phyloP scores from a whole-genome alignment of 2,888 invertebrate species.

The Amiota communis region DNA sequence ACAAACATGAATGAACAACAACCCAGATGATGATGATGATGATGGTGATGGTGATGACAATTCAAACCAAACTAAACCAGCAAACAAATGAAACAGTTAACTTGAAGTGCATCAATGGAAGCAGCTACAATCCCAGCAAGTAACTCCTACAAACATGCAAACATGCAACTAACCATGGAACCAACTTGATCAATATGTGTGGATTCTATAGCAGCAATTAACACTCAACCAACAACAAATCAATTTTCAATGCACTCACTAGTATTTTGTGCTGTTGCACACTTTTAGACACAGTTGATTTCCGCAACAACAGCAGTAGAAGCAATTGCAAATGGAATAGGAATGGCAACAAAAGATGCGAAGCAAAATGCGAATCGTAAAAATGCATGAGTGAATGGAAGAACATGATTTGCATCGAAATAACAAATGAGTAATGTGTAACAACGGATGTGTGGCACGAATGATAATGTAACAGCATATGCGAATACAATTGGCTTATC shows the following conservation, averaged over 20 bases:
- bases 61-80: slow-evolving; percentile 44
- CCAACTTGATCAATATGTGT: background rate
- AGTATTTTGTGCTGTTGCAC: slow-evolving; percentile 49
- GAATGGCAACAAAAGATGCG: slow-evolving; percentile 64
- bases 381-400: slow-evolving; percentile 25
- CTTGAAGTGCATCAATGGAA: too few species aligned
- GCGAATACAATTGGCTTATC: background rate
- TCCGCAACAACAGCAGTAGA: slow-evolving; percentile 48
- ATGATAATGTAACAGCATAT: background rate
- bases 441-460: slow-evolving; percentile 14
- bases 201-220: slow-evolving; percentile 53
- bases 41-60: background rate
- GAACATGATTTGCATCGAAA: slow-evolving; percentile 6
- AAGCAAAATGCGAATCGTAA: slow-evolving; percentile 55
- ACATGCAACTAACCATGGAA: background rate
- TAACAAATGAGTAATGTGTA: slow-evolving; percentile 20
- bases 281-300: slow-evolving; percentile 41
- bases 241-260: slow-evolving; percentile 62
- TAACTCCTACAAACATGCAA: slow-evolving; percentile 27
- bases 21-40: background rate
- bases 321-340: too few species aligned
- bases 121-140: slow-evolving; percentile 62
- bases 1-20: slow-evolving; percentile 38
- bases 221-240: slow-evolving; percentile 65
- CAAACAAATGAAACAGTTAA: slow-evolving; percentile 27